phyloP scores from a whole-genome alignment of 2,797 vertebrate species.

The Hylomyscus alleni region DNA sequence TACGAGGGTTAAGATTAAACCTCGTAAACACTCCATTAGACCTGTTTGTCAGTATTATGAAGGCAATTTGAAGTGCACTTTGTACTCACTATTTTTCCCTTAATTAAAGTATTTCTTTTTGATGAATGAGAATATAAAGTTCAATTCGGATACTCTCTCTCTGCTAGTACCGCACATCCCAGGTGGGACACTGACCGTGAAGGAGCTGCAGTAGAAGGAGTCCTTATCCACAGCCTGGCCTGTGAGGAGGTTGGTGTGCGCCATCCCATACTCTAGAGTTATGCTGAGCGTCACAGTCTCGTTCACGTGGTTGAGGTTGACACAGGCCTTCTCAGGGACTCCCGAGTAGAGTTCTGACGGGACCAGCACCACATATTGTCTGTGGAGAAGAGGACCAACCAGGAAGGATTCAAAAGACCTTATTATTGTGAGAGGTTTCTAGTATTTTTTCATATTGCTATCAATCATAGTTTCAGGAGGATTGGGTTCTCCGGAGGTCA shows the following conservation, averaged over 20 bases:
- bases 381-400: conserved; percentile 60
- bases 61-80: neutral
- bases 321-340: conserved; percentile 82
- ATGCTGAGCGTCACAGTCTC: conserved; percentile 82
- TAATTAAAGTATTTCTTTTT: neutral
- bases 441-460: neutral
- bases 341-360: conserved; percentile 59
- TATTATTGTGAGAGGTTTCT: neutral
- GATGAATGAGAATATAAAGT: neutral
- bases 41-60: neutral
- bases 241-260: conserved; percentile 72
- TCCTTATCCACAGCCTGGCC: neutral
- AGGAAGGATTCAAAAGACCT: neutral
- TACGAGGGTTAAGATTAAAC: too few relatives aligned
- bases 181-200: conserved; percentile 75
- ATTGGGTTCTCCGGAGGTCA: neutral
- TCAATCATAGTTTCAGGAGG: neutral
- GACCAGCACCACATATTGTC: conserved; percentile 85
- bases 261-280: conserved; percentile 10
- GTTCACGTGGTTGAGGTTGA: conserved; percentile 86
- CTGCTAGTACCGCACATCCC: too few relatives aligned
- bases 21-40: neutral
- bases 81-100: neutral
- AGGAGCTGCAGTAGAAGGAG: conserved; percentile 76
- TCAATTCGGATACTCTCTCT: neutral